These are phyloP conservation scores for Meles meles DNA, from an alignment of 2,113 vertebrate species.

Conservation along the genomic window DNA sequence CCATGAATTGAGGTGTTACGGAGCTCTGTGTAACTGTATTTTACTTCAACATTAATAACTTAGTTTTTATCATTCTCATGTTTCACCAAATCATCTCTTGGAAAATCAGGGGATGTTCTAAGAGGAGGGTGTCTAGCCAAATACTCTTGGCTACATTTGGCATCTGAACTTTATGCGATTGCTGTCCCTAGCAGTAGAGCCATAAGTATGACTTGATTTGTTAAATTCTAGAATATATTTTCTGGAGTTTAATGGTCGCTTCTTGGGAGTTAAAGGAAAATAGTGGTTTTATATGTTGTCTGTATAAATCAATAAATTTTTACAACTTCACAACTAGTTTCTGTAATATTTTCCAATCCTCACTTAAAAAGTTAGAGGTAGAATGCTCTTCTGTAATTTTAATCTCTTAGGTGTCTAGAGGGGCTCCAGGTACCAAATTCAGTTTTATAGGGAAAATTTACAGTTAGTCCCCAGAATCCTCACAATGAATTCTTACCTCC, in stretches of 20 bases:
- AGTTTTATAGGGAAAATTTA: neutral
- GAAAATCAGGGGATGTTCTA: neutral
- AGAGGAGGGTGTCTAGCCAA: neutral
- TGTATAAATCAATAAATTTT: neutral
- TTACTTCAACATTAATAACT: conserved; percentile 19
- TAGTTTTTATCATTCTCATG: neutral
- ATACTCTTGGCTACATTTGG: neutral
- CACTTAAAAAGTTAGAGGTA: neutral
- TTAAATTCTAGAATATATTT: neutral
- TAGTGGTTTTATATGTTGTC: conserved; percentile 2
- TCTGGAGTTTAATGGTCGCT: neutral
- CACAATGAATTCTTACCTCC: neutral
- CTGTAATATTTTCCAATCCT: neutral
- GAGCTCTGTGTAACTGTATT: neutral
- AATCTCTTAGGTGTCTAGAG: neutral
- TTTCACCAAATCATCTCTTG: neutral
- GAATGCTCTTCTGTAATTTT: neutral
- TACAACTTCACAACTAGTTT: neutral
- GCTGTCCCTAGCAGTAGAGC: neutral
- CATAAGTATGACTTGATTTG: conserved; percentile 20
- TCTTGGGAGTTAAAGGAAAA: conserved; percentile 39
- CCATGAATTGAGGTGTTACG: neutral
- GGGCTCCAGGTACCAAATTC: neutral
- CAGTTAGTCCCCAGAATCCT: neutral
- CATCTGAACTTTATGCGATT: neutral